Conservation (phyloP, 2,888 invertebrate genomes). For the Clistopyga incitator region DNA sequence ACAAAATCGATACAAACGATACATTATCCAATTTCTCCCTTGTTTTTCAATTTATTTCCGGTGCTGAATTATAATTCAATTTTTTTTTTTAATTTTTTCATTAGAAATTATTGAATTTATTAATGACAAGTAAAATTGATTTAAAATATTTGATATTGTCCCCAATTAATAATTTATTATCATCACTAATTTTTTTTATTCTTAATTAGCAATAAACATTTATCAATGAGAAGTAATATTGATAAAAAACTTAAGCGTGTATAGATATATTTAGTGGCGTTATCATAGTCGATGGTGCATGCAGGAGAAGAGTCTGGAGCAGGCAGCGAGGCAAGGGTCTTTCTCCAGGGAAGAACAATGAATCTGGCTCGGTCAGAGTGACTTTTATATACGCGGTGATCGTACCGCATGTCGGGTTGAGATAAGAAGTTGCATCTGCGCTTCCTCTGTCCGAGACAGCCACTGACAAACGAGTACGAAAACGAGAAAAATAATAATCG, state of each 20-base stretch:
- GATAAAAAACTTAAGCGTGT: background rate
- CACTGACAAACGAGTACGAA: background rate
- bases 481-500: too few species aligned
- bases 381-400: slow-evolving; percentile 53
- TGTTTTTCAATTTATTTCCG: too few species aligned
- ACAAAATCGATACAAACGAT: too few species aligned
- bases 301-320: slow-evolving; percentile 10
- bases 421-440: slow-evolving; percentile 62
- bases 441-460: background rate
- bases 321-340: slow-evolving; percentile 5
- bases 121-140: background rate
- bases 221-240: too few species aligned
- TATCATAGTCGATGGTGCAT: slow-evolving; percentile 16
- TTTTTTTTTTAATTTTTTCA: too few species aligned
- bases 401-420: slow-evolving; percentile 46
- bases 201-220: too few species aligned
- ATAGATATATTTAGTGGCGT: background rate
- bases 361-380: slow-evolving; percentile 40
- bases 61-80: too few species aligned
- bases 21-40: too few species aligned
- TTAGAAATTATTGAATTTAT: too few species aligned
- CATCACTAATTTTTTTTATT: too few species aligned
- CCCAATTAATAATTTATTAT: background rate
- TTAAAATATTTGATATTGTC: background rate
- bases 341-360: slow-evolving; percentile 52